Base-by-base conservation (phyloP, 2,113 vertebrate species). In the Limanda limanda region DNA sequence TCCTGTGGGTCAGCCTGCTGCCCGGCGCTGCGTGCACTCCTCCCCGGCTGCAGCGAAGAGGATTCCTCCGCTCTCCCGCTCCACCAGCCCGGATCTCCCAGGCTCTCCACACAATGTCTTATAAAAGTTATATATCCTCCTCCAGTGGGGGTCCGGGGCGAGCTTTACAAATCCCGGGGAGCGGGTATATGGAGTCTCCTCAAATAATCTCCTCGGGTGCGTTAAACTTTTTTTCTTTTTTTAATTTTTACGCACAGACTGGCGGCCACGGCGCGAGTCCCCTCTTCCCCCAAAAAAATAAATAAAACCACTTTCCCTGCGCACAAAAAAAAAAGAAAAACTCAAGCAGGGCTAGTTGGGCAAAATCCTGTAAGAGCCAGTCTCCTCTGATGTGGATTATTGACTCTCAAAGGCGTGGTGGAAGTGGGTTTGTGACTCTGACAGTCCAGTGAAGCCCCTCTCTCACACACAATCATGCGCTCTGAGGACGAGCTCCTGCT, bases 61-160 rank as follows among this genome's bases (percentile, higher is more conserved):
- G 75, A 87, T 67, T 62, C 75, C 71, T 85, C 81, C 58, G 89
- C 77, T 65, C 62, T 11, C 40, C 40, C 10, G 35, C 3, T 23
- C 21, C 12, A 14, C n/a, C 31, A 2, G 35, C 9, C 12, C 54
- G n/a, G 11, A 11, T 2, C 31, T 73, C 52, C 60, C 27, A 6
- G 24, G 60, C 75, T 84, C 76, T 57, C 65, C 21, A 35, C 48
- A 21, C 20, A 72, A 77, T 47, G 63, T 42, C 45, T 58, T 57
- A 12, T 51, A 87, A 90, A 92, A 91, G 88, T 92, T 58, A 65
- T 83, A 92, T 69, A 90, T 90, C 86, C 87, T 80, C 54, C 61
- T 76, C 51, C 78, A 17, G 59, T 24, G 56, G 45, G 57, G 62
- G 69, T 86, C 74, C 76, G 54, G 17, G 40, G 5, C 52, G 21